Base-by-base conservation (phyloP, 2,113 vertebrate genomes). In the Collichthys lucidus region DNA sequence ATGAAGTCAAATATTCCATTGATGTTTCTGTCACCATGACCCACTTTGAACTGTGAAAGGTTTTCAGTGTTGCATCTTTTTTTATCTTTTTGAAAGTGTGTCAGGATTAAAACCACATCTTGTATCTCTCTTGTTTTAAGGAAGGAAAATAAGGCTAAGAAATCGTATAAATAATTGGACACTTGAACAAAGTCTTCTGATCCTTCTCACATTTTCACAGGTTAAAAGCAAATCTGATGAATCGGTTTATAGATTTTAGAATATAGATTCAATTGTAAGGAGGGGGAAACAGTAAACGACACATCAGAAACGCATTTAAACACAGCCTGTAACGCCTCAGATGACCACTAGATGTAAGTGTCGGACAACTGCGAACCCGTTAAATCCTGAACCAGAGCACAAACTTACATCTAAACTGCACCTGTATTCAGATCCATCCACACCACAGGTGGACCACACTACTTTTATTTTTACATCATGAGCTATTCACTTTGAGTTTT, bases 271-370 rank as follows among this genome's bases (percentile, higher is more conserved):
- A 35, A 24, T 35, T 35, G 0, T n/a, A 7, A 29, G 8, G 3
- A 15, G 7, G 44, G 16, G 5, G 15, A 15, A 0, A 10, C 1
- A 0, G n/a, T 16, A 20, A 15, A 3, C 46, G 24, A 56, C 20
- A 56, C 20, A 52, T 52, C 16, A 2, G 8, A 12, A 1, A 8
- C 24, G 12, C 3, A 15, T 22, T 5, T 35, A 9, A 67, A 20
- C 26, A 2, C 1, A 42, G 1, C 1, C 11, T 84, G 79, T 57
- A 61, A 8, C 0, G 5, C 73, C 35, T 1, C 12, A 44, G 0
- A 0, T 19, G 14, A 16, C 77, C 84, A 42, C 82, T 62, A 85
- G 92, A 73, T 80, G 89, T 35, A 22, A 53, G 0, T 70, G 24
- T 81, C 19, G 22, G 5, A 50, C 69, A 79, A 72, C n/a, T 17